Evolutionary conservation across 1,140 invertebrate species (phyloP).

Genomic region (Drosophila kurseongensis): DNA sequence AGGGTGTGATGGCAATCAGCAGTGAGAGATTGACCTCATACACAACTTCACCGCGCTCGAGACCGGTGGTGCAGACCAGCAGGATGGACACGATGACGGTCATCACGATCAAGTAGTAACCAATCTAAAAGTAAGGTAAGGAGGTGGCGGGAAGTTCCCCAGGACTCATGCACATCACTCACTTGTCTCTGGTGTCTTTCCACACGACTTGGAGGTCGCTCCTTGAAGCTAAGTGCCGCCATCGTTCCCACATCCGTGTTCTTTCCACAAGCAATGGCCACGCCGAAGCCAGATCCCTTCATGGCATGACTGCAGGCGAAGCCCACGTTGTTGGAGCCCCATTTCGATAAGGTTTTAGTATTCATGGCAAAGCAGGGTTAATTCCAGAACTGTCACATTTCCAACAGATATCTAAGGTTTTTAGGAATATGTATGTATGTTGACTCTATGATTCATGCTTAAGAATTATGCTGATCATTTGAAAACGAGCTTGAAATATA

Average conservation of each 20-base stretch:
- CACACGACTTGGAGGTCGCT: constrained; percentile 8
- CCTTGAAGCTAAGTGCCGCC: constrained; percentile 21
- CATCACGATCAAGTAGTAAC: constrained; percentile 9
- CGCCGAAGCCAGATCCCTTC: constrained; percentile 33
- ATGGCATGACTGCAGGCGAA: constrained; percentile 56
- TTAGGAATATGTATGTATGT: too few relatives aligned
- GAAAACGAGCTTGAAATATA: too few relatives aligned
- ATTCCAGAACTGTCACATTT: background rate
- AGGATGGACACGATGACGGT: background rate
- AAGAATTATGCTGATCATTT: too few relatives aligned
- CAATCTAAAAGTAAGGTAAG: constrained; percentile 10
- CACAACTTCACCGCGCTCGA: background rate
- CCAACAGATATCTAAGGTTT: background rate
- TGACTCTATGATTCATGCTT: too few relatives aligned
- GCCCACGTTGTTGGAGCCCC: constrained; percentile 48
- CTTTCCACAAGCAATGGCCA: constrained; percentile 62
- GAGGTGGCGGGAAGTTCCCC: too few relatives aligned
- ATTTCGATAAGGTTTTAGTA: constrained; percentile 11
- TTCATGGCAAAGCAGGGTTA: background rate
- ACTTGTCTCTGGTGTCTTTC: constrained; percentile 38
- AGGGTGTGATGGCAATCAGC: constrained; percentile 26
- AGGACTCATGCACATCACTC: background rate
- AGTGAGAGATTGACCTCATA: constrained; percentile 18
- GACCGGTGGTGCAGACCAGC: background rate
- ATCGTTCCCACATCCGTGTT: constrained; percentile 46